These are phyloP conservation scores for Pseudomyrmex cubaensis DNA, from an alignment of 1,140 invertebrate species.

Conservation along the genomic window DNA sequence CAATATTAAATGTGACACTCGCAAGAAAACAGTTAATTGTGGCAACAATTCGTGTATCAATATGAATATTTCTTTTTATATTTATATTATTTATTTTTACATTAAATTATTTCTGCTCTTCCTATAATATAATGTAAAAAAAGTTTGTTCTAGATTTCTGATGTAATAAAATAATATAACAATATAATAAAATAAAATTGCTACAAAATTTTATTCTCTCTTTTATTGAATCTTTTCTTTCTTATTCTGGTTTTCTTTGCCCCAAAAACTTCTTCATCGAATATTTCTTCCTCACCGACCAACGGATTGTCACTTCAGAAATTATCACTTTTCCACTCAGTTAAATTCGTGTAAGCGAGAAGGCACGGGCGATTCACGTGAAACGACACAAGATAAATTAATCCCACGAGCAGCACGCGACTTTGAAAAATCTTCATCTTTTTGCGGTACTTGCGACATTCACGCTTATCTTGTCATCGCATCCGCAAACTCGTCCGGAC, in stretches of 20 bases:
- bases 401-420: conserved; percentile 15
- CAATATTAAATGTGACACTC: too few species aligned
- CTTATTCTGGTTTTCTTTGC: neutral
- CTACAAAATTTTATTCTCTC: neutral
- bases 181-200: too few species aligned
- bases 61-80: too few species aligned
- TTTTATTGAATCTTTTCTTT: conserved; percentile 11
- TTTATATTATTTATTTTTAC: too few species aligned
- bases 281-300: too few species aligned
- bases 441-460: conserved; percentile 70
- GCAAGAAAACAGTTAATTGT: too few species aligned
- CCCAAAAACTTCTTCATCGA: neutral
- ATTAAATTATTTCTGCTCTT: too few species aligned
- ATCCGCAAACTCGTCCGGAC: conserved; percentile 70
- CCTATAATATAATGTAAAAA: too few species aligned
- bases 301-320: too few species aligned
- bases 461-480: conserved; percentile 75
- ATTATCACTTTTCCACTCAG: conserved; percentile 2
- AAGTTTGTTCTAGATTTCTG: too few species aligned
- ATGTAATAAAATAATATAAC: too few species aligned
- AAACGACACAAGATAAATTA: conserved; percentile 33
- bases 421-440: conserved; percentile 36
- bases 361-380: neutral
- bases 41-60: too few species aligned
- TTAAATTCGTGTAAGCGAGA: neutral